Conservation (phyloP, 2,797 vertebrate species). For the Heterohyrax brucei region DNA sequence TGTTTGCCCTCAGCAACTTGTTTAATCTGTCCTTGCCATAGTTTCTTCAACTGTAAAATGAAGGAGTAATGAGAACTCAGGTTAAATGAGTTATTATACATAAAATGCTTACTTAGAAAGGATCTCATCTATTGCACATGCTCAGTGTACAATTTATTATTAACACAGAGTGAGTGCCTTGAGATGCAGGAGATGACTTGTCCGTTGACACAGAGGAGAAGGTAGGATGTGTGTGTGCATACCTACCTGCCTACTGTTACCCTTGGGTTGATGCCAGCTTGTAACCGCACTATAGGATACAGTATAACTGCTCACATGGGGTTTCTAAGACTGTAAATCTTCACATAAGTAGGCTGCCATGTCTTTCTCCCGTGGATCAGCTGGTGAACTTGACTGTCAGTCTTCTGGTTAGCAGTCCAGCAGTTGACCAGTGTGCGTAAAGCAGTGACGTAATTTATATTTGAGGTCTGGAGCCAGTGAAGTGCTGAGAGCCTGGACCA, state of each 20-base stretch:
- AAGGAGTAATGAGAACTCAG: neutral
- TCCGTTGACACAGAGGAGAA: neutral
- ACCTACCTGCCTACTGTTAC: neutral
- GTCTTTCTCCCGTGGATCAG: neutral
- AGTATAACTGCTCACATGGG: neutral
- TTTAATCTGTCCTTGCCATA: neutral
- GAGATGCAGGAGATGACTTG: neutral
- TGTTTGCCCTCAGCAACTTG: neutral
- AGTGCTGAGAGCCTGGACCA: neutral
- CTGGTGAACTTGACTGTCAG: neutral
- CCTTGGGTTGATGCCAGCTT: neutral
- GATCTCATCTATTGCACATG: neutral
- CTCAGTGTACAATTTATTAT: neutral
- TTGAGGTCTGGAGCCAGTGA: neutral
- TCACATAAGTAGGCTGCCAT: neutral
- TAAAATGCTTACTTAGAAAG: neutral
- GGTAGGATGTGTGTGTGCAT: neutral
- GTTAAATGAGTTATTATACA: neutral
- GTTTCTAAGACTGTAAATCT: neutral
- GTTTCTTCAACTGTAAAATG: slow-evolving; percentile 4
- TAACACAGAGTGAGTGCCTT: neutral
- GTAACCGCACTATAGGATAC: neutral
- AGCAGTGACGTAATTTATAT: neutral
- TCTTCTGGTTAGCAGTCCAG: neutral
- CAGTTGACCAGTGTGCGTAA: neutral